phyloP scores from a whole-genome alignment of 2,888 invertebrate species.

The Polydesmus complanatus region DNA sequence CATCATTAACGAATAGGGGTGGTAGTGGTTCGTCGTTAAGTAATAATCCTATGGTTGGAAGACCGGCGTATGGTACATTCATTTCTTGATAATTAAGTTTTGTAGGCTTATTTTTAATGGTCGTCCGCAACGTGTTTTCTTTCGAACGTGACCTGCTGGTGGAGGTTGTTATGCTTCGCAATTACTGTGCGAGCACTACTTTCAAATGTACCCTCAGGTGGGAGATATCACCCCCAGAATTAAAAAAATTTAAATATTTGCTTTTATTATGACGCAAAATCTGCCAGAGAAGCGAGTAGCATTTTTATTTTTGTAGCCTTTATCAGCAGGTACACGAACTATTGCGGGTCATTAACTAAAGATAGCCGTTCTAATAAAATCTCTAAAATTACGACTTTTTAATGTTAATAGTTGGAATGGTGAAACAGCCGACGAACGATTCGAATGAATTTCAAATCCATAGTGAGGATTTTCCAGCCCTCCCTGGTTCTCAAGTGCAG shows the following conservation, averaged over 20 bases:
- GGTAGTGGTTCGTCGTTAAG: slow-evolving; percentile 26
- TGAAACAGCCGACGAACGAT: slow-evolving; percentile 83
- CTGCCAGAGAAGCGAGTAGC: no score
- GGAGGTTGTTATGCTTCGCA: no score
- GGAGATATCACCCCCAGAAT: no score
- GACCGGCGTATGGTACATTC: slow-evolving; percentile 73
- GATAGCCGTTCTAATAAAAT: no score
- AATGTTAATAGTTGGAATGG: slow-evolving; percentile 64
- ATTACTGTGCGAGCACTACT: no score
- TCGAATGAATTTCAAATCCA: slow-evolving; percentile 94
- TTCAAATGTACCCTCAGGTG: no score
- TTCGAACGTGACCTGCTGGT: no score
- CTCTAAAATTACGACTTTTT: no score
- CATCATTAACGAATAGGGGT: slow-evolving; percentile 75
- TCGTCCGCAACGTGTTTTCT: no score
- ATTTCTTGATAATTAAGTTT: background rate
- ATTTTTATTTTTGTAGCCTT: slow-evolving; percentile 22
- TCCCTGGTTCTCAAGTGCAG: slow-evolving; percentile 60
- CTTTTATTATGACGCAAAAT: no score
- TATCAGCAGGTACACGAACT: slow-evolving; percentile 21
- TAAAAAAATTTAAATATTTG: no score
- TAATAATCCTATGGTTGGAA: slow-evolving; percentile 56
- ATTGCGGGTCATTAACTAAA: no score
- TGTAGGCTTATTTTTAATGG: slow-evolving; percentile 20
- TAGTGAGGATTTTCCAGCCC: slow-evolving; percentile 97